These are phyloP conservation scores for Beris morrisii DNA, from an alignment of 2,888 invertebrate genomes.

Conservation along the genomic window DNA sequence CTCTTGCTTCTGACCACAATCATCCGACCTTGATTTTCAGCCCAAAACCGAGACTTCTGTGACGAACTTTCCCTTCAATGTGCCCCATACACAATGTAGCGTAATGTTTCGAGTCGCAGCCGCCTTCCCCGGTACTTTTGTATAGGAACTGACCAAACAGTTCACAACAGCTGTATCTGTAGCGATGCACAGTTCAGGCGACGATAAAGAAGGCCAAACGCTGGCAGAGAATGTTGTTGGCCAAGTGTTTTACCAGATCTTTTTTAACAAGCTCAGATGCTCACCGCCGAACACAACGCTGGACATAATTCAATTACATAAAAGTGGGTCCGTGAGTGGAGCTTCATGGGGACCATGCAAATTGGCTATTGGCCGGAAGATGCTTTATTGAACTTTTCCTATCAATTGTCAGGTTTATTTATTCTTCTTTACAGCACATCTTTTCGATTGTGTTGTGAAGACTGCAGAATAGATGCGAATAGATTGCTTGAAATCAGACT, in stretches of 20 bases:
- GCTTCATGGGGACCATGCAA: background rate
- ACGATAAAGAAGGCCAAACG: too few relatives aligned
- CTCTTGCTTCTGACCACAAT: background rate
- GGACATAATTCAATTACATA: conserved; percentile 10
- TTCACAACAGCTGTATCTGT: too few relatives aligned
- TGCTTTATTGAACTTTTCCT: conserved; percentile 15
- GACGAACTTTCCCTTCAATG: conserved; percentile 9
- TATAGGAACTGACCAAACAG: too few relatives aligned
- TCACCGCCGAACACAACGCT: background rate
- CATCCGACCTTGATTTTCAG: conserved; percentile 16
- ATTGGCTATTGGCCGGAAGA: conserved; percentile 9
- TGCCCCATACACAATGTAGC: too few relatives aligned
- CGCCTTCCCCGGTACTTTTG: too few relatives aligned
- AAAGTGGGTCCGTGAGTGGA: conserved; percentile 1
- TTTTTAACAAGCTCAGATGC: background rate
- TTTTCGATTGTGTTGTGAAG: too few relatives aligned
- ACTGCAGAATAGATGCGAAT: too few relatives aligned
- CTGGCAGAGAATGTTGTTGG: conserved; percentile 7
- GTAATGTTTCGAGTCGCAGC: too few relatives aligned
- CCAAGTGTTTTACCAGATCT: conserved; percentile 4
- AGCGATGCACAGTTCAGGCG: too few relatives aligned
- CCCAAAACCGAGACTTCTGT: conserved; percentile 5
- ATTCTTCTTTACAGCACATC: too few relatives aligned
- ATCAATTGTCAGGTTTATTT: conserved; percentile 4
- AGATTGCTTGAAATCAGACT: too few relatives aligned